These are phyloP conservation scores for Scaptomyza flava DNA, from an alignment of 2,888 invertebrate species.

Conservation along the genomic window DNA sequence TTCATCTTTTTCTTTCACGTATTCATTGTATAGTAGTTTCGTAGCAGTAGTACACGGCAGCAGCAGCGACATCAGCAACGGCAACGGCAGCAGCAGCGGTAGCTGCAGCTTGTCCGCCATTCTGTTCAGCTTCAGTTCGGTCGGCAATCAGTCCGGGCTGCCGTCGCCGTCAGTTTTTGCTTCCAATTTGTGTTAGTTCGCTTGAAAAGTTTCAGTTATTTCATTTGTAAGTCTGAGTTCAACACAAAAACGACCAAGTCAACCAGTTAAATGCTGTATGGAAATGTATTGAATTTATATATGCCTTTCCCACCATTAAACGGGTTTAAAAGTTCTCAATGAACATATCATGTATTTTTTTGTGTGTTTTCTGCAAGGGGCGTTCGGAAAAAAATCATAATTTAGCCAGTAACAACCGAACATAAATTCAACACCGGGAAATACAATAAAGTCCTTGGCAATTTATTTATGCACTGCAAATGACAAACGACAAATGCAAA, in stretches of 20 bases:
- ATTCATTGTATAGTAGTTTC: slow-evolving; percentile 15
- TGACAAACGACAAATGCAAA: not conserved
- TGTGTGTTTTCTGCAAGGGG: not conserved
- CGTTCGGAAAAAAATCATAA: not conserved
- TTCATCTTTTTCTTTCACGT: slow-evolving; percentile 64
- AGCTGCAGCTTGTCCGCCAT: slow-evolving; percentile 5
- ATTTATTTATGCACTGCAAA: not conserved
- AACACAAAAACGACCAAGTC: slow-evolving; percentile 22
- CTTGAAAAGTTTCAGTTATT: slow-evolving; percentile 53
- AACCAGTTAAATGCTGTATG: slow-evolving; percentile 25
- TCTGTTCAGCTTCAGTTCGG: slow-evolving; percentile 11
- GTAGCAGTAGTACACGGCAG: slow-evolving; percentile 25
- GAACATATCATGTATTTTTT: not conserved
- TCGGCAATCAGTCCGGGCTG: slow-evolving; percentile 45
- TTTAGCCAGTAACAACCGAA: not conserved
- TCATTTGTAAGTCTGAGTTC: slow-evolving; percentile 49
- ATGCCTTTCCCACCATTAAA: slow-evolving; percentile 1
- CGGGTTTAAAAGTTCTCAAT: not conserved
- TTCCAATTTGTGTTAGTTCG: slow-evolving; percentile 44
- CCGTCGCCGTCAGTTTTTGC: slow-evolving; percentile 49
- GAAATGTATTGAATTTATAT: slow-evolving; percentile 3
- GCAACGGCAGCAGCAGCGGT: slow-evolving; percentile 5
- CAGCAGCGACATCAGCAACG: slow-evolving; percentile 1
- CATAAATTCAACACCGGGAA: not conserved
- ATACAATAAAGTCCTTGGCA: no score